phyloP scores from a whole-genome alignment of 2,113 vertebrate species.

The Myrmophylax atrothorax region DNA sequence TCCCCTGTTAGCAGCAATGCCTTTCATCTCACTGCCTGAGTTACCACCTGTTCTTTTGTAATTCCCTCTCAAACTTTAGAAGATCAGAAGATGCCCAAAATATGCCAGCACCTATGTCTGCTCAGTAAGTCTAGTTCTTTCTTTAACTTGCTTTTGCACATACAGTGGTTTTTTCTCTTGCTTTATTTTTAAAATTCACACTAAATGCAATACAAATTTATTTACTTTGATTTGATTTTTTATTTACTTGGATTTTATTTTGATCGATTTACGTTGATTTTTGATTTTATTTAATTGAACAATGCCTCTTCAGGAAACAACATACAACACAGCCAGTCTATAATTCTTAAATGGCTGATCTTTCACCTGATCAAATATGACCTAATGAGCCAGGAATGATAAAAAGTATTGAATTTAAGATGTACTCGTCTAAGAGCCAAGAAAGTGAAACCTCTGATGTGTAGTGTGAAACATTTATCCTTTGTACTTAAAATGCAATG shows the following conservation, averaged over 20 bases:
- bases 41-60: background rate
- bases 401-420: background rate
- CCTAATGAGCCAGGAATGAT: background rate
- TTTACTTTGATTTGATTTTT: too few species aligned
- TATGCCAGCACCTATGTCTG: background rate
- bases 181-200: background rate
- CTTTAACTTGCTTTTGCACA: background rate
- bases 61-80: background rate
- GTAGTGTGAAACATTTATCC: background rate
- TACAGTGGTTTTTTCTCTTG: rapidly evolving
- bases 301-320: background rate
- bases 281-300: background rate
- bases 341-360: background rate
- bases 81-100: background rate
- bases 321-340: rapidly evolving
- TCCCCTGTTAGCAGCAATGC: background rate
- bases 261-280: too few species aligned
- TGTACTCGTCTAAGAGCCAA: background rate
- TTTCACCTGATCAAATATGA: background rate
- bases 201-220: background rate
- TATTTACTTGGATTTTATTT: too few species aligned
- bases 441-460: background rate
- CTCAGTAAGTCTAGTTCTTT: background rate
- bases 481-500: background rate
- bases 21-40: background rate